These are phyloP conservation scores for Scaeva pyrastri DNA, from an alignment of 2,888 invertebrate species.

Conservation along the genomic window DNA sequence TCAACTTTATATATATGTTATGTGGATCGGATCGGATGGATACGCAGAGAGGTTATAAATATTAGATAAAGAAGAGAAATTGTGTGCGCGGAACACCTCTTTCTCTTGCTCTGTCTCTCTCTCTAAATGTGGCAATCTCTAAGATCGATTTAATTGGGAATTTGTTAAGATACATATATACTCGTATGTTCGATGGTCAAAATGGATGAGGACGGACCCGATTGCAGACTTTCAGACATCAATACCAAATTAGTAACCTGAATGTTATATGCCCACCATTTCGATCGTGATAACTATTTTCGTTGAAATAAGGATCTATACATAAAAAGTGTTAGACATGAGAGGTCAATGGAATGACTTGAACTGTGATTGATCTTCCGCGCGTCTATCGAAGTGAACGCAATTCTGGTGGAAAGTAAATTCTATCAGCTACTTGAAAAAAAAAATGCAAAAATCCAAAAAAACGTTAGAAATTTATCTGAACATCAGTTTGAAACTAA, in stretches of 20 bases:
- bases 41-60: slow-evolving; percentile 54
- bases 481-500: too few relatives aligned
- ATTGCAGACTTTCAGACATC: slow-evolving; percentile 2
- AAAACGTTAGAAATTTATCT: too few relatives aligned
- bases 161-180: slow-evolving; percentile 58
- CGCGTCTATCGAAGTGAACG: too few relatives aligned
- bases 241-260: slow-evolving; percentile 11
- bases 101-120: too few relatives aligned
- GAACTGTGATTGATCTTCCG: neutral
- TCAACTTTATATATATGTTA: too few relatives aligned
- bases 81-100: slow-evolving; percentile 39
- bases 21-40: neutral
- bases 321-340: neutral
- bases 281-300: slow-evolving; percentile 9
- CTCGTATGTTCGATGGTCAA: too few relatives aligned
- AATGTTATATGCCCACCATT: slow-evolving; percentile 10
- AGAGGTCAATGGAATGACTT: slow-evolving; percentile 22
- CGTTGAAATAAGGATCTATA: slow-evolving; percentile 2
- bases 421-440: too few relatives aligned
- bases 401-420: too few relatives aligned
- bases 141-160: slow-evolving; percentile 61
- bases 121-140: slow-evolving; percentile 1
- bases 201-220: neutral
- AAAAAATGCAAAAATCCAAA: too few relatives aligned
- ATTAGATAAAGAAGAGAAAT: slow-evolving; percentile 56